Evolutionary conservation across 1,140 invertebrate species (phyloP), one percentile per base, ranked within the genome.

Genomic region (Lepeophtheirus salmonis): DNA sequence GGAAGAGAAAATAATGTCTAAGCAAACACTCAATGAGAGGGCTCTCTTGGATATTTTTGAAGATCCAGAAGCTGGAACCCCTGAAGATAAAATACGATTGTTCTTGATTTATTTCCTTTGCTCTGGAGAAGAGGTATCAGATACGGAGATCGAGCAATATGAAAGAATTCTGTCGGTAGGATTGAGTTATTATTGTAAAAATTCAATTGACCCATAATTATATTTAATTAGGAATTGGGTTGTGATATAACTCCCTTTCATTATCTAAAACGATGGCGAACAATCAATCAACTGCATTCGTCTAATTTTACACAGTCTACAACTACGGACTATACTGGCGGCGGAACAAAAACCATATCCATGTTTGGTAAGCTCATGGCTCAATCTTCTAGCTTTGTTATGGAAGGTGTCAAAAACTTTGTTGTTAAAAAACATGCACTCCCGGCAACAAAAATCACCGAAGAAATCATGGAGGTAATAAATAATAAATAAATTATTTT

Each of bases 341-440:
- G 86, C 50, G 91, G 89, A 18, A 94, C 90, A 0, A 94, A 89
- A 74, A 95, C 91, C 0, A 87, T 95, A 0, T 89, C 83, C 65
- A 97, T 98, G 92, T 97, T 98, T 73, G 91, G 89, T 1, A 97
- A 97, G 73, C 76, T 99, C 14, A 84, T 98, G 67, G 89, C 84
- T 3, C 90, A 96, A 71, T 91, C 90, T 22, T 97, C 91, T 1
- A 90, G 89, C 51, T 96, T 97, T 75, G 90, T 97, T 0, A 98
- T 98, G 92, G 95, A 98, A 75, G 95, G 95, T 30, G 95, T 98
- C 0, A 97, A 98, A 72, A 98, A 98, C 78, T 78, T 99, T 62
- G 94, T 97, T 25, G 86, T 97, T 4, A 98, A 98, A 70, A 83
- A 86, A 75, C 91, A 97, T 75, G 86, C 18, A 30, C 50, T 54